Percentiles rank a stretch among this genome's conserved stretches.
Conservation (phyloP, 2,797 vertebrate genomes). For the Acanthopagrus latus region DNA sequence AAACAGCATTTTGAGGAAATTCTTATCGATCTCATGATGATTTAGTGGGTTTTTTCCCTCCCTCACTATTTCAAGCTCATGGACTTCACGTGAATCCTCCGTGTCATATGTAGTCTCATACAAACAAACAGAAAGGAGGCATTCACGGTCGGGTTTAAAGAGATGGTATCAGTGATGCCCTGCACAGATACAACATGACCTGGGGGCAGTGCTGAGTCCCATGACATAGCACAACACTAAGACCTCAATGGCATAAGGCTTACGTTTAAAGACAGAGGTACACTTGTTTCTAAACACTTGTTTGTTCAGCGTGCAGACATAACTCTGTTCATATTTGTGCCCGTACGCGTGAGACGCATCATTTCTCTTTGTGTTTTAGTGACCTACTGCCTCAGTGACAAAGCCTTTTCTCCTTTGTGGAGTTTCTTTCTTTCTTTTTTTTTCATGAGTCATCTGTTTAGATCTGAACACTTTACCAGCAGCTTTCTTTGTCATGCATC, state of each 20-base stretch:
- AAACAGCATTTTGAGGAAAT: conserved; percentile 1
- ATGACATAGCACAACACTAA: conserved; percentile 76
- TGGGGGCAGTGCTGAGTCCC: conserved; percentile 62
- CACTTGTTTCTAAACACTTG: conserved; percentile 68
- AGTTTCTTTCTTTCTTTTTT: conserved; percentile 17
- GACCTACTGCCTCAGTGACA: conserved; percentile 59
- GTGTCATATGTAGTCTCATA: conserved; percentile 31
- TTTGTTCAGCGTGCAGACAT: conserved; percentile 61
- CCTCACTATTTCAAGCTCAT: conserved; percentile 35
- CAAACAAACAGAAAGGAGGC: conserved; percentile 63
- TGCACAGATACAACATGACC: conserved; percentile 75
- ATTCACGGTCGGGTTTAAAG: conserved; percentile 64
- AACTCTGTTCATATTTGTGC: conserved; percentile 48
- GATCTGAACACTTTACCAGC: neutral
- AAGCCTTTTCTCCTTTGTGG: conserved; percentile 50
- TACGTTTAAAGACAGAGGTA: conserved; percentile 69
- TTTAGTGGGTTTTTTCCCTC: conserved; percentile 6
- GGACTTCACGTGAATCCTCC: conserved; percentile 46
- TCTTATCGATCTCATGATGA: neutral
- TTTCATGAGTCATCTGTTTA: conserved; percentile 67
- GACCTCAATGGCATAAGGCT: conserved; percentile 73
- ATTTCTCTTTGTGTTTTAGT: conserved; percentile 63
- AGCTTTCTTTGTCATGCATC: conserved; percentile 17
- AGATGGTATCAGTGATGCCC: conserved; percentile 76
- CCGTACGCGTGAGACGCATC: conserved; percentile 51